These are phyloP conservation scores for Solen grandis DNA, from an alignment of 1,140 invertebrate genomes.

Conservation along the genomic window DNA sequence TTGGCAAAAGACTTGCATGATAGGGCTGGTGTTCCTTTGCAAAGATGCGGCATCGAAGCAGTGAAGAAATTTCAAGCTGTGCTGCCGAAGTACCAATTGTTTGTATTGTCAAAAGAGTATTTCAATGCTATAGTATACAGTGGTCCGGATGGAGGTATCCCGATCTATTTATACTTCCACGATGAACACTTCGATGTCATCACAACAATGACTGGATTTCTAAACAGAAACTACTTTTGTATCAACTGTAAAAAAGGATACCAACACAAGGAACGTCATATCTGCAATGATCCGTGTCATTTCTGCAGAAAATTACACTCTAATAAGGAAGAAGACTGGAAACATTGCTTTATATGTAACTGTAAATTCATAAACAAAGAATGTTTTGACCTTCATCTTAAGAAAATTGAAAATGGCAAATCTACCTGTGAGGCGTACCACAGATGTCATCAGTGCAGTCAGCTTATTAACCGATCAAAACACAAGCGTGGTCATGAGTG, in stretches of 20 bases:
- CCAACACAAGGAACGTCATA: conserved; percentile 15
- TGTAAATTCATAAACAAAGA: conserved; percentile 22
- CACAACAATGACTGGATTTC: conserved; percentile 27
- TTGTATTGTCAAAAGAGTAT: neutral
- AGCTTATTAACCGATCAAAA: conserved; percentile 11
- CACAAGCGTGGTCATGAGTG: conserved; percentile 16
- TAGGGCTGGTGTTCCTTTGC: neutral
- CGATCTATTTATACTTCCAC: conserved; percentile 10
- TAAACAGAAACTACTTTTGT: conserved; percentile 32
- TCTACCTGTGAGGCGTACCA: conserved; percentile 12
- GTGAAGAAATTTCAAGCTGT: neutral
- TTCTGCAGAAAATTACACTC: conserved; percentile 13
- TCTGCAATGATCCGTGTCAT: conserved; percentile 9
- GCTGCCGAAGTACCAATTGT: neutral
- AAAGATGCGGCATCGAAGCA: neutral
- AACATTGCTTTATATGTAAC: conserved; percentile 3
- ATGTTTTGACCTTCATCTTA: conserved; percentile 24
- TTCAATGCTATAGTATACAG: conserved; percentile 34
- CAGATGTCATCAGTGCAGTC: conserved; percentile 15
- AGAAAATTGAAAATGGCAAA: conserved; percentile 31
- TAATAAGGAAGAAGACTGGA: conserved; percentile 22
- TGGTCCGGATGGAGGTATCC: neutral
- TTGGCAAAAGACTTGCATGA: neutral
- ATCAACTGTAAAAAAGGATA: conserved; percentile 20
- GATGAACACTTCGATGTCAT: conserved; percentile 26